phyloP scores from a whole-genome alignment of 2,797 vertebrate genomes.

The Malacoctenus gilli region DNA sequence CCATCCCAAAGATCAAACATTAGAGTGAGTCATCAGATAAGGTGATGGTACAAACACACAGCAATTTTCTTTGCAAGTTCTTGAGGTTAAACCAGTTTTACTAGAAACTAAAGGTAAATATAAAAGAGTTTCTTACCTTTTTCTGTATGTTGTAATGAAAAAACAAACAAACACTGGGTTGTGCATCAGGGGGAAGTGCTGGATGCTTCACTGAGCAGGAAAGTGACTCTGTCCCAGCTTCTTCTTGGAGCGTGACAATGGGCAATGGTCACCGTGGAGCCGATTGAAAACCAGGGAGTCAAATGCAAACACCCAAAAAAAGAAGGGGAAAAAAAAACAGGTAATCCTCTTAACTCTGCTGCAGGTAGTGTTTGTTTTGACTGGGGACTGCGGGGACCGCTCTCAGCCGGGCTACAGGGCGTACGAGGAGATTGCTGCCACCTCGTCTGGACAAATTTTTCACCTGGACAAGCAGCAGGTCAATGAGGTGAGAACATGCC shows the following conservation, averaged over 20 bases:
- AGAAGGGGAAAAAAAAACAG: constrained; percentile 22
- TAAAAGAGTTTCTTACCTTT: constrained; percentile 36
- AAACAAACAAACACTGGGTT: constrained; percentile 29
- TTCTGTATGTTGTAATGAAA: constrained; percentile 33
- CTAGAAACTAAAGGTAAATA: no score
- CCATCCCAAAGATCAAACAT: no score
- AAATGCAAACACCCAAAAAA: constrained; percentile 48
- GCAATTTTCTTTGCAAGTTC: no score
- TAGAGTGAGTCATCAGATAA: neutral
- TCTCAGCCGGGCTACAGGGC: constrained; percentile 92
- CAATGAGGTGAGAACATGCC: constrained; percentile 86
- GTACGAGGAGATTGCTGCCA: constrained; percentile 93
- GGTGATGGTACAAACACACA: neutral
- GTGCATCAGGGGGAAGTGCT: constrained; percentile 41
- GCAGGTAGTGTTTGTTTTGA: constrained; percentile 96
- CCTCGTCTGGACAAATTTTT: constrained; percentile 95
- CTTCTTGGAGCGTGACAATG: constrained; percentile 39
- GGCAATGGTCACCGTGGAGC: constrained; percentile 46
- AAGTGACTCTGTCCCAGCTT: constrained; percentile 19
- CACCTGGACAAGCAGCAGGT: constrained; percentile 97
- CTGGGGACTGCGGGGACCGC: constrained; percentile 94
- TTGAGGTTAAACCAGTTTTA: no score
- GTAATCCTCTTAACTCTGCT: constrained; percentile 54
- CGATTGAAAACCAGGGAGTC: constrained; percentile 19
- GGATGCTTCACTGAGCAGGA: constrained; percentile 20